These are phyloP conservation scores for Epinotia demarniana DNA, from an alignment of 2,888 invertebrate genomes.

Conservation along the genomic window DNA sequence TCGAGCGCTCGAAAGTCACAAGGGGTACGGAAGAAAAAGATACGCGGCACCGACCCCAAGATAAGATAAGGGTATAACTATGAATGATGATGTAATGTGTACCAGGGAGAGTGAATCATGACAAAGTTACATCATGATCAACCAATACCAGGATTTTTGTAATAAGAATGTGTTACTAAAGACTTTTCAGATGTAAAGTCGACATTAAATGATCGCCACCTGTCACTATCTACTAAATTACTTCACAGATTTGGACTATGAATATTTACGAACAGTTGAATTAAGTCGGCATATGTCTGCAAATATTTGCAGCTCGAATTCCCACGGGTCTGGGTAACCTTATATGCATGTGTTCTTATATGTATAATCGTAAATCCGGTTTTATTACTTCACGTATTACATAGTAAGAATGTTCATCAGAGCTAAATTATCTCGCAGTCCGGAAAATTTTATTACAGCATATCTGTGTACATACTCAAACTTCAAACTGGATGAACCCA, in stretches of 20 bases:
- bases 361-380: slow-evolving; percentile 1
- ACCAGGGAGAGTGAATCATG: too few relatives aligned
- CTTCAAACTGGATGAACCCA: slow-evolving; percentile 13
- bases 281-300: slow-evolving; percentile 14
- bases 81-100: too few relatives aligned
- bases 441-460: not conserved
- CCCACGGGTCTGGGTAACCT: slow-evolving; percentile 16
- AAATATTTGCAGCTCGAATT: slow-evolving; percentile 15
- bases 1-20: too few relatives aligned
- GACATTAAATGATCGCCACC: not conserved
- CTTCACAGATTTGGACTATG: not conserved
- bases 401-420: not conserved
- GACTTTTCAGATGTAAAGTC: not conserved
- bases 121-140: too few relatives aligned
- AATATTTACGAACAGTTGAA: slow-evolving; percentile 15
- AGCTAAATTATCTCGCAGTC: not conserved
- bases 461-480: not conserved
- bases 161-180: too few relatives aligned
- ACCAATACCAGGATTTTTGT: too few relatives aligned
- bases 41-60: too few relatives aligned
- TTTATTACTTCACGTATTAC: slow-evolving; percentile 11
- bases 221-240: not conserved
- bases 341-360: slow-evolving; percentile 8
- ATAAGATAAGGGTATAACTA: too few relatives aligned
- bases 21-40: too few relatives aligned